Evolutionary conservation across 2,797 vertebrate genomes (phyloP).

Genomic region (Limnodromus scolopaceus): DNA sequence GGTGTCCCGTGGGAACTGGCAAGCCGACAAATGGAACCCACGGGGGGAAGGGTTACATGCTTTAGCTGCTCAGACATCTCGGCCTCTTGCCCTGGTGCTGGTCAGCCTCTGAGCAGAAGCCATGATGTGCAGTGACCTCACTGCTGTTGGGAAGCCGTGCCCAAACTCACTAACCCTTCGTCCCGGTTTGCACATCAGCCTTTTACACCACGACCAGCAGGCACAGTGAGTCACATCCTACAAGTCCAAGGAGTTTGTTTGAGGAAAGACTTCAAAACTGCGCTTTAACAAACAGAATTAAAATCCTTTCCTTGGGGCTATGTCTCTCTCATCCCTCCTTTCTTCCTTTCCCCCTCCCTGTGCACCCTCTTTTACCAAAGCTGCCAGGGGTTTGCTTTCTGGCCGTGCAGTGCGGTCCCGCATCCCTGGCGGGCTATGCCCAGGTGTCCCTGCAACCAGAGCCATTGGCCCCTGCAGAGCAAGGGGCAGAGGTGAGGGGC

Average conservation of each 20-base stretch:
- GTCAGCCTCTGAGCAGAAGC: not conserved
- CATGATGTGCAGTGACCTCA: accelerated
- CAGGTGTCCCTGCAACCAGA: accelerated
- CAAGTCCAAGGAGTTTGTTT: not conserved
- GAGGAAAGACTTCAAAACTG: not conserved
- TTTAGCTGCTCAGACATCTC: not conserved
- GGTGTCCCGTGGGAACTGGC: not conserved
- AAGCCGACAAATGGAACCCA: not conserved
- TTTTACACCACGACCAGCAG: not conserved
- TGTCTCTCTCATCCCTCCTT: not conserved
- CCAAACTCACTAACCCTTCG: not conserved
- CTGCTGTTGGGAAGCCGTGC: not conserved
- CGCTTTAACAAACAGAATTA: not conserved
- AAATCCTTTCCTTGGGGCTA: not conserved
- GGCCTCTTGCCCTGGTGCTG: not conserved
- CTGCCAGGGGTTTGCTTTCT: not conserved
- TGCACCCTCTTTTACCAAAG: not conserved
- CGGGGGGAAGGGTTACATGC: not conserved
- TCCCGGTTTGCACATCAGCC: not conserved
- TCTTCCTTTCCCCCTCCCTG: not conserved
- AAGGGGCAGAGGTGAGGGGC: not conserved
- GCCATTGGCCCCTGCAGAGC: not conserved
- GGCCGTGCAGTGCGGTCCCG: accelerated
- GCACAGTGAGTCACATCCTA: not conserved
- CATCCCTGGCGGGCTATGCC: not conserved